A percentile compares a stretch with the other conserved stretches of the same genome.
These are phyloP conservation scores for Rhadina sibilatrix DNA, from an alignment of 2,113 vertebrate species.

Conservation along the genomic window DNA sequence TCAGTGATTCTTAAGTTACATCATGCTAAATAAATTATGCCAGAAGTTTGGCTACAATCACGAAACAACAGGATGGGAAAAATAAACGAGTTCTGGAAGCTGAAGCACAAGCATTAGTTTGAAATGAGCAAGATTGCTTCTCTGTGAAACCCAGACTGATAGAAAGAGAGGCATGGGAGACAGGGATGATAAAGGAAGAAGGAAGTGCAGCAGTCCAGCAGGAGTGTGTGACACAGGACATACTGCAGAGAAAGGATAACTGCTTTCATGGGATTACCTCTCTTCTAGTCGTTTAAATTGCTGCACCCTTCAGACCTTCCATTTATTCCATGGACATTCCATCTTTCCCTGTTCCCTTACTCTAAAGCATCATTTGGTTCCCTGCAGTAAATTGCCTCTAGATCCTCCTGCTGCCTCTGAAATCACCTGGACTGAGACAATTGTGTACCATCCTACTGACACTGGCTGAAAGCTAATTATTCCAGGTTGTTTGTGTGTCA, in stretches of 20 bases:
- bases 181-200: neutral
- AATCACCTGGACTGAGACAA: neutral
- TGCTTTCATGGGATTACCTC: neutral
- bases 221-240: neutral
- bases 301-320: neutral
- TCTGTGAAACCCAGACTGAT: neutral
- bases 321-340: neutral
- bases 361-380: neutral
- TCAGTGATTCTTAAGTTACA: neutral
- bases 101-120: neutral
- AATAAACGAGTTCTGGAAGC: neutral
- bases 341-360: neutral
- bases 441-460: neutral
- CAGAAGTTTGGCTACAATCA: neutral
- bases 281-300: neutral
- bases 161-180: neutral
- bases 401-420: neutral
- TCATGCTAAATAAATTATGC: neutral
- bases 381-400: rapidly evolving
- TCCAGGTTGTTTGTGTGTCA: neutral
- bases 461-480: neutral
- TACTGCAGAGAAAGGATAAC: neutral
- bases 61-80: neutral
- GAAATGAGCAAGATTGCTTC: neutral
- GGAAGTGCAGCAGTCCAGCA: neutral